These are phyloP conservation scores for Oxystoma pomonae DNA, from an alignment of 2,888 invertebrate species.

Conservation along the genomic window DNA sequence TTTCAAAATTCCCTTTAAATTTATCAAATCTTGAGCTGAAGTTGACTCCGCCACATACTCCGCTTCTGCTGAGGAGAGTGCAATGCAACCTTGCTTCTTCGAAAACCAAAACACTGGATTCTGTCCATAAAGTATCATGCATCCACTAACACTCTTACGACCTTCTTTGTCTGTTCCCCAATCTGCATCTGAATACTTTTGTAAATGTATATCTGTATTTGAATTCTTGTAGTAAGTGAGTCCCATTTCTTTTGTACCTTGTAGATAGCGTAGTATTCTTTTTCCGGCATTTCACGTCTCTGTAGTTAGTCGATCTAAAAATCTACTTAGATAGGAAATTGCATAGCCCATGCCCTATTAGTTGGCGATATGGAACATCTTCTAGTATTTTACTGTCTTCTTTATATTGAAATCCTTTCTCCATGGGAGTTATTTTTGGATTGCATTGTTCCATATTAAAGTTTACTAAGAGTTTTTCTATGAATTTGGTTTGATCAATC, in stretches of 20 bases:
- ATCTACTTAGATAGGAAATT: constrained; percentile 24
- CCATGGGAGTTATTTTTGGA: constrained; percentile 16
- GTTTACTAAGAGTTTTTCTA: constrained; percentile 19
- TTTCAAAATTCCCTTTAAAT: constrained; percentile 8
- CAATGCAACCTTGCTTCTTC: constrained; percentile 10
- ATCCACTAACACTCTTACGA: constrained; percentile 23
- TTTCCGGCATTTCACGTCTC: constrained; percentile 23
- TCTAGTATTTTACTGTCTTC: constrained; percentile 1
- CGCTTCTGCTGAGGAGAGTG: constrained; percentile 10
- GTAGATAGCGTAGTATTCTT: constrained; percentile 23
- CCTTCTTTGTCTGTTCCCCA: constrained; percentile 18
- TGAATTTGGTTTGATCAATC: constrained; percentile 18
- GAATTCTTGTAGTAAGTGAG: not conserved
- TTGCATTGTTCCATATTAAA: constrained; percentile 20
- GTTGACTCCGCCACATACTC: constrained; percentile 8
- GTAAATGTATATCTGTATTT: not conserved
- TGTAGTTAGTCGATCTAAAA: constrained; percentile 22
- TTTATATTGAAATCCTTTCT: constrained; percentile 21
- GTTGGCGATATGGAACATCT: constrained; percentile 15
- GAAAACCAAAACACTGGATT: constrained; percentile 18
- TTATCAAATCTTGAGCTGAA: constrained; percentile 8
- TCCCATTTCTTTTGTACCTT: constrained; percentile 17
- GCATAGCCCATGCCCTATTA: constrained; percentile 26
- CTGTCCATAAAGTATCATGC: constrained; percentile 17
- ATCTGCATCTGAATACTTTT: constrained; percentile 21